Base-by-base conservation (phyloP, 2,888 invertebrate species). In the Helleia helle region DNA sequence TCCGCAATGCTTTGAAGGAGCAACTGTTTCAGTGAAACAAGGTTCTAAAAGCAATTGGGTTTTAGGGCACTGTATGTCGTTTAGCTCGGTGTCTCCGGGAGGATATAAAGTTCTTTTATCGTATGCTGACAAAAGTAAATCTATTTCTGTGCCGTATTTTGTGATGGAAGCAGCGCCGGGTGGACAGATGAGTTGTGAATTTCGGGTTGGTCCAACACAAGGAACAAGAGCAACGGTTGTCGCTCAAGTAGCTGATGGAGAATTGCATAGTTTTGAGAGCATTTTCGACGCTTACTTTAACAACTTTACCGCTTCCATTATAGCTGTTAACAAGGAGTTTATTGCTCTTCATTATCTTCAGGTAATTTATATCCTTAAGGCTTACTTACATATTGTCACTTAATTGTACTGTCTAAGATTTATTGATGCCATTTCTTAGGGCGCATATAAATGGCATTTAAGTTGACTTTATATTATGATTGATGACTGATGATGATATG, bases 1-100 rank as follows among this genome's bases (percentile, higher is more conserved):
- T 47, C 86, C 73, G 22, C 88, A 83, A 52, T 85, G 85, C 50
- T 85, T 85, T 43, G 84, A 85, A 56, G 85, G 85, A 14, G 83
- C 67, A 9, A 59, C 56, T 46, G 60, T 84, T 9, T 74, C 76
- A 8, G 61, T 84, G 3, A 80, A 79, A 47, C 81, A 83, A 46
- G 63, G 57, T 42, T 53, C 71, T 0, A 55, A 41, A 3, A 62
- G 51, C 41, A 80, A 80, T 51, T 80, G 83, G 76, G 57, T 79
- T 12, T 46, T 81, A 27, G 84, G 84, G 0, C 84, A 83, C 50
- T 68, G 73, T 1, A 47, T 84, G 43, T 63, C 77, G 1, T 83
- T 84, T 43, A 85, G 85, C 54, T 80, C 85, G 0, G 83, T 85
- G 3, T 74, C 81, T 4, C 85, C 85, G 1, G 81, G 85, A 6